Evolutionary conservation across 2,113 vertebrate genomes (phyloP), one percentile per base, ranked within the genome.

Genomic region (Myrmecobius fasciatus): DNA sequence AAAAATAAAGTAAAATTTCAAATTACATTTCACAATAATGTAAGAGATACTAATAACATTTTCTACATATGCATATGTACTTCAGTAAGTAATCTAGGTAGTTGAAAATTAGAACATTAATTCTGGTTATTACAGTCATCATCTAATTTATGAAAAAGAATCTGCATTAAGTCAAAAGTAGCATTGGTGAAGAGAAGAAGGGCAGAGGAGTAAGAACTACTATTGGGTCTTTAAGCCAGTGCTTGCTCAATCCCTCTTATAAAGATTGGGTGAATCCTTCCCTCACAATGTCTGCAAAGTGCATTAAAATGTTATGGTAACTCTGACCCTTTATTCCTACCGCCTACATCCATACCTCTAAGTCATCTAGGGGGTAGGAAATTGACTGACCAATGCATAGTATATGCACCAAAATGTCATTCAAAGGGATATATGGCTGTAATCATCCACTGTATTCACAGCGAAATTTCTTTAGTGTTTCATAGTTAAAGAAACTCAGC

Each of bases 171-270:
- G 98, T 99, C 99, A 90, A 99, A 99, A 96, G 99, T 99, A 93
- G 99, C 99, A 98, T 51, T 51, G 49, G 49, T 51, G 49, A 51
- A 51, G 9, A 51, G 9, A 51, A 51, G 49, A 51, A 51, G 49
- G 49, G 49, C 49, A 51, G 49, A 51, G 11, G 49, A 51, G 49
- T 51, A 51, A 51, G 6, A 51, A 51, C 9, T 51, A 1, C 99
- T 8, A 99, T 99, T 28, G 99, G 99, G 9, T 99, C 99, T 94
- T 99, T 99, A 91, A 99, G 99, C 99, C 99, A 99, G 98, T 99
- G 99, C 99, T 99, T 99, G 98, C 99, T 99, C 95, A 99, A 99
- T 92, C 99, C 99, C 96, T 99, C 99, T 98, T 99, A 99, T 36
- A 99, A 97, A 91, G 99, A 99, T 0, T 99, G 98, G 95, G 99